phyloP scores from a whole-genome alignment of 2,797 vertebrate genomes.

The Lycodopsis pacificus region DNA sequence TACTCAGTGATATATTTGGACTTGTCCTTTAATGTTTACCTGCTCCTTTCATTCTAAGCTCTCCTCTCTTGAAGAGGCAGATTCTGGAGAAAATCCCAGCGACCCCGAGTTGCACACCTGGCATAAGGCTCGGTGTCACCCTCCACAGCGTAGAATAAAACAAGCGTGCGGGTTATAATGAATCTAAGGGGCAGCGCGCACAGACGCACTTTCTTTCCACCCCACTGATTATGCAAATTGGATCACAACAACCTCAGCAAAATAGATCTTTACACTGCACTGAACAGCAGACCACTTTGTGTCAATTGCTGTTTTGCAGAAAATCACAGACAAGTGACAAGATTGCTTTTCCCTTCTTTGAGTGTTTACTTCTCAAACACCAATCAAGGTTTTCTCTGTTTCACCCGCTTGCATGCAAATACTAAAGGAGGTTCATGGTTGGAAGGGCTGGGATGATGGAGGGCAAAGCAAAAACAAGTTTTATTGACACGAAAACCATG shows the following conservation, averaged over 20 bases:
- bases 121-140: not conserved
- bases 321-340: conserved; percentile 52
- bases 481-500: conserved; percentile 27
- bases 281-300: conserved; percentile 27
- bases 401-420: conserved; percentile 40
- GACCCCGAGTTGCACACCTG: conserved; percentile 3
- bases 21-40: not conserved
- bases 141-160: conserved; percentile 17
- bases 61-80: not conserved
- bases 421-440: conserved; percentile 18
- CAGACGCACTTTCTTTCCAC: conserved; percentile 23
- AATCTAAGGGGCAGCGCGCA: conserved; percentile 9
- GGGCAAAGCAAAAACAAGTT: conserved; percentile 15
- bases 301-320: conserved; percentile 35
- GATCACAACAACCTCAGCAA: conserved; percentile 48
- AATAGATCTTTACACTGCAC: conserved; percentile 46
- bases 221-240: conserved; percentile 56
- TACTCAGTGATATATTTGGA: conserved; percentile 2
- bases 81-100: conserved; percentile 12
- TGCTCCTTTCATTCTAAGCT: not conserved
- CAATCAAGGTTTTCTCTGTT: conserved; percentile 53
- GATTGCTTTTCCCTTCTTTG: conserved; percentile 37
- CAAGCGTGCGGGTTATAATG: conserved; percentile 2
- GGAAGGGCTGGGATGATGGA: conserved; percentile 30
- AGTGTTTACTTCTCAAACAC: conserved; percentile 45